phyloP scores from a whole-genome alignment of 1,140 invertebrate genomes.

The Neodiprion virginianus region DNA sequence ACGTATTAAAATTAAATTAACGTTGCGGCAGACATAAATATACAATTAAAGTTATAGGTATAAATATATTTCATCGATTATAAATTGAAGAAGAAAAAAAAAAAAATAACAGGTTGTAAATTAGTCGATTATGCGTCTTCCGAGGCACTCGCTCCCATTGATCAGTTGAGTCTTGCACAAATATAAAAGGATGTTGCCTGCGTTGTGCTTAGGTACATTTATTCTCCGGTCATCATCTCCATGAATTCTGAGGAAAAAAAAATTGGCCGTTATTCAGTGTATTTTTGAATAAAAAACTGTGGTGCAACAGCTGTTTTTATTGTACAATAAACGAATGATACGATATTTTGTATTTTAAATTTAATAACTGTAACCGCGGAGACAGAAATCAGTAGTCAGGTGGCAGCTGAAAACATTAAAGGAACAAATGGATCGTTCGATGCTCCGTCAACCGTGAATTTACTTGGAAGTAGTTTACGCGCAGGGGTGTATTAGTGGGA shows the following conservation, averaged over 20 bases:
- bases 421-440: constrained; percentile 12
- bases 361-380: constrained; percentile 17
- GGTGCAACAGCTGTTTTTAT: constrained; percentile 25
- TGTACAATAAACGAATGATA: constrained; percentile 3
- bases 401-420: constrained; percentile 19
- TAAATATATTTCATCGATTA: not conserved
- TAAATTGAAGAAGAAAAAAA: not conserved
- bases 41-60: not conserved
- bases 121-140: constrained; percentile 13
- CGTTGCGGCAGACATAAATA: not conserved
- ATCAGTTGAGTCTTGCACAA: constrained; percentile 11
- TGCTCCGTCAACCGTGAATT: not conserved
- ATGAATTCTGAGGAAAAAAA: constrained; percentile 84
- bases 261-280: constrained; percentile 28
- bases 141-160: constrained; percentile 9
- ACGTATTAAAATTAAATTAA: constrained; percentile 10
- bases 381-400: constrained; percentile 15
- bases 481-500: not conserved
- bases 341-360: constrained; percentile 15
- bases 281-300: constrained; percentile 22
- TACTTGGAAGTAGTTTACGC: not conserved
- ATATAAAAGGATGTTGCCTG: constrained; percentile 23
- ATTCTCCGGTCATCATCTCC: constrained; percentile 96
- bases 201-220: constrained; percentile 51
- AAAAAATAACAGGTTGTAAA: constrained; percentile 24